Percentiles rank a stretch among this genome's conserved stretches.
Conservation (phyloP, 2,888 invertebrate species). For the Melinaea marsaeus region DNA sequence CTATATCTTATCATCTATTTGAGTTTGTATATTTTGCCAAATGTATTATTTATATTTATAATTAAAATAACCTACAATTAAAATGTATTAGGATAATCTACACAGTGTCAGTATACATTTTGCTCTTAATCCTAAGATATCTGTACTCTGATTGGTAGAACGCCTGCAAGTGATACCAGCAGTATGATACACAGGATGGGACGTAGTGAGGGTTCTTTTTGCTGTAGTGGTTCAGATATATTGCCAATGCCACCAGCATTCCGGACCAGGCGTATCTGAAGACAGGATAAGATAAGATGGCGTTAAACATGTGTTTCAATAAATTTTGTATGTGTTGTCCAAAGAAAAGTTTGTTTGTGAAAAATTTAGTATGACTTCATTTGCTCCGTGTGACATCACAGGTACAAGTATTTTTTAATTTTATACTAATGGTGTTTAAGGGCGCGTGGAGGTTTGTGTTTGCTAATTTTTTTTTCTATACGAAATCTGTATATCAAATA, state of each 20-base stretch:
- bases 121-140: slow-evolving; percentile 57
- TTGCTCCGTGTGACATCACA: no score
- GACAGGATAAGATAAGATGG: slow-evolving; percentile 36
- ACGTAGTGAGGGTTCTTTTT: slow-evolving; percentile 80
- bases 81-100: slow-evolving; percentile 31
- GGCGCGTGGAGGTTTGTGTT: no score
- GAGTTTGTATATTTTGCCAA: no score
- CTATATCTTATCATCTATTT: no score
- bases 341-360: neutral
- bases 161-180: slow-evolving; percentile 48
- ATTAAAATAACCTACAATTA: neutral
- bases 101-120: slow-evolving; percentile 62
- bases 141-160: slow-evolving; percentile 62
- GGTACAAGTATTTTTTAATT: no score
- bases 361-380: neutral
- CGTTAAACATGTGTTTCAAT: no score
- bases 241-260: slow-evolving; percentile 90
- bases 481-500: no score
- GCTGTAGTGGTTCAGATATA: slow-evolving; percentile 95
- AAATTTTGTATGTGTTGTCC: no score
- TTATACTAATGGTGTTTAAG: no score
- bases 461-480: no score
- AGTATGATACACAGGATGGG: slow-evolving; percentile 42
- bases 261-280: slow-evolving; percentile 94
- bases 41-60: neutral